Evolutionary conservation across 2,797 vertebrate species (phyloP).

Genomic region (Microtus obscurus): DNA sequence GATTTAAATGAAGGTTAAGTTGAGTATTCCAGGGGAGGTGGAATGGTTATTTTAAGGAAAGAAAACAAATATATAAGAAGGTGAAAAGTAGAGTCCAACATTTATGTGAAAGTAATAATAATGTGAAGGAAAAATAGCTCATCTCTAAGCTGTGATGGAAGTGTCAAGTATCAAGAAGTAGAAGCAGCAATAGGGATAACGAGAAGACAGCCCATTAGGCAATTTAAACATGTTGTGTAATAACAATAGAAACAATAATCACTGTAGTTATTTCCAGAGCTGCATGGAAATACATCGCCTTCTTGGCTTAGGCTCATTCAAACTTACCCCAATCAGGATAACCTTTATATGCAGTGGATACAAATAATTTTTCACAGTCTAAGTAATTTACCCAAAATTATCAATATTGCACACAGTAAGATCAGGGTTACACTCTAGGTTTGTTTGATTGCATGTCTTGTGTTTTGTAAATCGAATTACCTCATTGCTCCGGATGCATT

Average conservation of each 20-base stretch:
- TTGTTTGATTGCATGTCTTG: constrained; percentile 7
- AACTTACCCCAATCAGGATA: neutral
- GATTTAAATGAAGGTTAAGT: neutral
- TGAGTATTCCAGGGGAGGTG: neutral
- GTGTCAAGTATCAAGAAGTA: neutral
- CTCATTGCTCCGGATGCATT: neutral
- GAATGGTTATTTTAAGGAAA: neutral
- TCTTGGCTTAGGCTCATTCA: neutral
- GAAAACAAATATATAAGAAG: neutral
- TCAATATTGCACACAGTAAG: neutral
- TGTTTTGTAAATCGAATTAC: neutral
- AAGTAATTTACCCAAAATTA: constrained; percentile 12
- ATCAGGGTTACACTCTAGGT: neutral
- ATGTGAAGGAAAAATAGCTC: neutral
- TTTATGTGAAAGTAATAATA: neutral
- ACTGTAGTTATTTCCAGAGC: neutral
- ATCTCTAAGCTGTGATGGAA: constrained; percentile 9
- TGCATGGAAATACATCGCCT: neutral
- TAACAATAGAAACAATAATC: neutral
- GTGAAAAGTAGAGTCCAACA: neutral
- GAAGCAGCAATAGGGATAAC: neutral
- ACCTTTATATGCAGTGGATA: neutral
- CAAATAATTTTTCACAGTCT: neutral
- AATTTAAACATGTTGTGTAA: neutral
- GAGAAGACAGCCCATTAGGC: neutral